Conservation (phyloP, 2,888 invertebrate species). For the Caradrina clavipalpis region DNA sequence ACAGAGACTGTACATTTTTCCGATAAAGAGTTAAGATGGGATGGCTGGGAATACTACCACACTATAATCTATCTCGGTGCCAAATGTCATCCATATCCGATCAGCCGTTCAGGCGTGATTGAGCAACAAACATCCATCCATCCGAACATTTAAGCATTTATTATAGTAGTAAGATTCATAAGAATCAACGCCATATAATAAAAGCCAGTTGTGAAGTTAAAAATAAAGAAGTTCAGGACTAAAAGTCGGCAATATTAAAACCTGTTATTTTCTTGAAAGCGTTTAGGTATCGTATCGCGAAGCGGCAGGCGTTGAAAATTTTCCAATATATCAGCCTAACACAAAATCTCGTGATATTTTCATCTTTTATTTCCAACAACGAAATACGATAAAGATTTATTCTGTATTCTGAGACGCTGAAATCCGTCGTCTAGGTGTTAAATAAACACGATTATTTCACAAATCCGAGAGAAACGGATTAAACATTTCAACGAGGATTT, state of each 20-base stretch:
- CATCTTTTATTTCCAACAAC: constrained; percentile 54
- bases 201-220: constrained; percentile 24
- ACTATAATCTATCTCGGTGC: too few species aligned
- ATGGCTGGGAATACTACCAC: too few species aligned
- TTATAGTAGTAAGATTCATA: background rate
- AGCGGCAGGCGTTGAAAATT: constrained; percentile 58
- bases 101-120: too few species aligned
- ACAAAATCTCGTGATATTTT: constrained; percentile 56
- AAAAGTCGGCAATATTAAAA: constrained; percentile 58
- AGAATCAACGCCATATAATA: constrained; percentile 20
- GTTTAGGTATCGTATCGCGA: constrained; percentile 49
- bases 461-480: constrained; percentile 59
- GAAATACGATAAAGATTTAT: constrained; percentile 57
- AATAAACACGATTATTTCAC: constrained; percentile 60
- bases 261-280: constrained; percentile 50
- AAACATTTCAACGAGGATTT: constrained; percentile 58
- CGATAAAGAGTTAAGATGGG: too few species aligned
- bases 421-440: constrained; percentile 52
- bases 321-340: constrained; percentile 63
- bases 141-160: too few species aligned
- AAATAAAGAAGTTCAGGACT: constrained; percentile 37
- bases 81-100: too few species aligned
- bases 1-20: too few species aligned
- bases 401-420: constrained; percentile 42
- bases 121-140: too few species aligned